Evolutionary conservation across 1,140 invertebrate genomes (phyloP).

Genomic region (Bombus polaris): DNA sequence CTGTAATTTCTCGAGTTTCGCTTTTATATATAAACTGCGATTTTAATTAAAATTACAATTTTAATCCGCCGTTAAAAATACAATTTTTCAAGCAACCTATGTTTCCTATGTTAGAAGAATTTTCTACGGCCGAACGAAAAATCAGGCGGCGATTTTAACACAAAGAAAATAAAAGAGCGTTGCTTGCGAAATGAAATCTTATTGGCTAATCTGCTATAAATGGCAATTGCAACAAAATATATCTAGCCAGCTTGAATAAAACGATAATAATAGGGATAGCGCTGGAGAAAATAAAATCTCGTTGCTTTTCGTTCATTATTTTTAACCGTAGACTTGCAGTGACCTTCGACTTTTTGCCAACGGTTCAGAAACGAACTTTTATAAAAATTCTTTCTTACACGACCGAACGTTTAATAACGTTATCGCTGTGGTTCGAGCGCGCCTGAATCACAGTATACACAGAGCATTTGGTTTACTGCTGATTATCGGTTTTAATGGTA

Average conservation of each 20-base stretch:
- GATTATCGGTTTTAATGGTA: slow-evolving; percentile 4
- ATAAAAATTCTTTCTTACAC: background rate
- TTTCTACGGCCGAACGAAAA: too few species aligned
- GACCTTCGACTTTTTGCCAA: background rate
- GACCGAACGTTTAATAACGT: background rate
- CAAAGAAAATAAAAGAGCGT: background rate
- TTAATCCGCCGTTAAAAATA: too few species aligned
- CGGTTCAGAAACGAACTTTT: background rate
- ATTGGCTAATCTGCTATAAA: too few species aligned
- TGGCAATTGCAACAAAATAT: too few species aligned
- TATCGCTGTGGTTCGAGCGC: background rate
- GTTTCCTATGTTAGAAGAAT: too few species aligned
- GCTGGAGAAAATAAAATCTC: background rate
- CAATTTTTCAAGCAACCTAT: too few species aligned
- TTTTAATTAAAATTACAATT: too few species aligned
- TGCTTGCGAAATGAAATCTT: background rate
- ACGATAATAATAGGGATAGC: too few species aligned
- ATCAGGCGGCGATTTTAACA: background rate
- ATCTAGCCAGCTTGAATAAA: too few species aligned
- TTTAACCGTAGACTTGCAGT: background rate
- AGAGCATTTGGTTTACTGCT: background rate
- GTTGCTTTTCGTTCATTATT: background rate
- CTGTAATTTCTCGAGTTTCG: too few species aligned
- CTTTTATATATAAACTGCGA: too few species aligned
- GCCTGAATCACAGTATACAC: background rate